Conservation (phyloP, 2,888 invertebrate species). For the Pharmacophagus antenor region DNA sequence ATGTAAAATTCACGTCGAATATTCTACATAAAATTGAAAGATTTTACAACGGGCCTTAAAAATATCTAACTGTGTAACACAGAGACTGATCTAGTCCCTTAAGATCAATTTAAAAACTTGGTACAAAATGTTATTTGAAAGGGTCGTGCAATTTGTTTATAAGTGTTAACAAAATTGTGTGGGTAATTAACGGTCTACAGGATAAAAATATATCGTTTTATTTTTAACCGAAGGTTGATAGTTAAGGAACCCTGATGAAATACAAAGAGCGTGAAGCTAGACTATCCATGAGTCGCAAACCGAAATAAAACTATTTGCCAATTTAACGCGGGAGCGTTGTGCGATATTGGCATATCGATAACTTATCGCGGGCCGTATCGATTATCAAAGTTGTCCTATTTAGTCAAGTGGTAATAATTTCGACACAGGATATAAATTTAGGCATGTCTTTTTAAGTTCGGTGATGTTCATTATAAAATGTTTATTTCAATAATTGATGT, state of each 20-base stretch:
- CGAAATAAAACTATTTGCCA: constrained; percentile 45
- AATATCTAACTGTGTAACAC: no score
- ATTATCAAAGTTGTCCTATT: constrained; percentile 9
- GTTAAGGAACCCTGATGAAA: constrained; percentile 38
- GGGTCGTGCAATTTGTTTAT: not conserved
- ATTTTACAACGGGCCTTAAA: no score
- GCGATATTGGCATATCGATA: constrained; percentile 22
- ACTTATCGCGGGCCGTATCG: constrained; percentile 24
- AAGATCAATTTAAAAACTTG: no score
- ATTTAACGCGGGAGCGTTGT: constrained; percentile 30
- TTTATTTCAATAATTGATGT: no score
- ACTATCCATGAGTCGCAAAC: constrained; percentile 38
- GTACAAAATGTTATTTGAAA: no score
- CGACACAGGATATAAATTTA: no score
- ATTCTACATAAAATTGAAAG: no score
- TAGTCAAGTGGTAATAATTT: constrained; percentile 1
- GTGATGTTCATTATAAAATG: no score
- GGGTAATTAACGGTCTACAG: constrained; percentile 13
- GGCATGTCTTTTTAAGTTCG: no score
- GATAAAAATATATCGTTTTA: constrained; percentile 33
- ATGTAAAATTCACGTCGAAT: no score
- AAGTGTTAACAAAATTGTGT: not conserved
- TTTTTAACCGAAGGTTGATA: constrained; percentile 38
- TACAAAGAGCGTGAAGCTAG: constrained; percentile 36
- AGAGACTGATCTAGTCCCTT: no score